A percentile compares a stretch with the other conserved stretches of the same genome.
Conservation (phyloP, 2,113 vertebrate species). For the Cephalopholis sonnerati region DNA sequence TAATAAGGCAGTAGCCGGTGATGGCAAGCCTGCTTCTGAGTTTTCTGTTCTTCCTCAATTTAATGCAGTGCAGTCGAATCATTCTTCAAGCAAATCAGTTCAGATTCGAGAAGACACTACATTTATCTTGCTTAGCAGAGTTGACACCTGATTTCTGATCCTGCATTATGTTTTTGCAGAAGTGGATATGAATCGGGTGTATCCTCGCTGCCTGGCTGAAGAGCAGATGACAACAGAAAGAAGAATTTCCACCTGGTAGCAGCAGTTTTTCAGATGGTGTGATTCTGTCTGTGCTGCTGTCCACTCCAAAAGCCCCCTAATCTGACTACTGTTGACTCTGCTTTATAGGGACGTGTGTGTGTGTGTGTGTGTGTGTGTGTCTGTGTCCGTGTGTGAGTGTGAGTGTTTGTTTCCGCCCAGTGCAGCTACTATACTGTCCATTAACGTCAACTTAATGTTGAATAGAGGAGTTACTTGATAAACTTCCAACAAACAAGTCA, state of each 20-base stretch:
- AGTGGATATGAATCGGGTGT: not conserved
- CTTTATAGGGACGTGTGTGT: not conserved
- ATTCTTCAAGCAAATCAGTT: not conserved
- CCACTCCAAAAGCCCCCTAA: slow-evolving; percentile 17
- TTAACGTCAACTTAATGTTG: not conserved
- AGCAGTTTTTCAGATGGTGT: slow-evolving; percentile 8
- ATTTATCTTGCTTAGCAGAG: not conserved
- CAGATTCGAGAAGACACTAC: not conserved
- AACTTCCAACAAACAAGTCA: not conserved
- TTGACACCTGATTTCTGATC: not conserved
- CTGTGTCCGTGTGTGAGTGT: not conserved
- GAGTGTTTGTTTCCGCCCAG: too few relatives aligned
- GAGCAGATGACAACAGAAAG: not conserved
- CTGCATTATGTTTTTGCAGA: not conserved
- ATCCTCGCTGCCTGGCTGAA: not conserved
- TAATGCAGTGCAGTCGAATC: not conserved
- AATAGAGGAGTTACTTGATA: too few relatives aligned
- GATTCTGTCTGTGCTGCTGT: slow-evolving; percentile 10
- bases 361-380: not conserved
- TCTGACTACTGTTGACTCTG: slow-evolving; percentile 31
- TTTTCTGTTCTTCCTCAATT: not conserved
- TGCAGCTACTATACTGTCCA: not conserved
- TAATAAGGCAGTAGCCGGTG: not conserved
- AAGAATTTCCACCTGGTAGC: not conserved
- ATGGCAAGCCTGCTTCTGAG: not conserved